Percentiles rank a stretch among this genome's conserved stretches.
These are phyloP conservation scores for Pseudorasbora parva DNA, from an alignment of 2,113 vertebrate species.

Conservation along the genomic window DNA sequence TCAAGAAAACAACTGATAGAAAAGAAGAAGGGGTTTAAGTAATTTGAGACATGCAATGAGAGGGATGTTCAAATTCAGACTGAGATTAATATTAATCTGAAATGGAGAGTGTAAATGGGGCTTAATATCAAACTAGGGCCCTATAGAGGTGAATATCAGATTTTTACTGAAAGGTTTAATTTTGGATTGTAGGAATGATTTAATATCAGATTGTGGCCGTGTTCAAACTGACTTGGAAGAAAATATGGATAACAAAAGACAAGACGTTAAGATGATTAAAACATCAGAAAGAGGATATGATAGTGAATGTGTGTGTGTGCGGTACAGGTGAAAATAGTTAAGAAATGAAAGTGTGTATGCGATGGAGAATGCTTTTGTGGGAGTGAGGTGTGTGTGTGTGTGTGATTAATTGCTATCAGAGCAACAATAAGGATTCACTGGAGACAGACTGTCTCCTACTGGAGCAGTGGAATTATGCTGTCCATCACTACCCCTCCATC, in stretches of 20 bases:
- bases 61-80: not conserved
- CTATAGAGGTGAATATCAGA: conserved; percentile 19
- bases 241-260: conserved; percentile 24
- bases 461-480: conserved; percentile 45
- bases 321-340: not conserved
- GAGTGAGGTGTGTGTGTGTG: conserved; percentile 1
- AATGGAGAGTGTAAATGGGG: not conserved
- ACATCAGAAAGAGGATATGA: conserved; percentile 1
- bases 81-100: conserved; percentile 29
- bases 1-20: not conserved
- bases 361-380: conserved; percentile 2
- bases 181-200: not conserved
- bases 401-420: conserved; percentile 46
- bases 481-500: conserved; percentile 38
- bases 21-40: not conserved
- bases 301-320: not conserved
- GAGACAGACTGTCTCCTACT: conserved; percentile 48
- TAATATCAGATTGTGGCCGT: conserved; percentile 19
- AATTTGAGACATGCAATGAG: not conserved
- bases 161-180: conserved; percentile 30
- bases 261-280: conserved; percentile 21
- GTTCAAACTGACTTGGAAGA: not conserved
- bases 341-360: conserved; percentile 3
- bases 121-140: conserved; percentile 9
- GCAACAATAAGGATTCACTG: conserved; percentile 43